phyloP scores from a whole-genome alignment of 2,888 invertebrate species.

The Lycocerus yunnanus region DNA sequence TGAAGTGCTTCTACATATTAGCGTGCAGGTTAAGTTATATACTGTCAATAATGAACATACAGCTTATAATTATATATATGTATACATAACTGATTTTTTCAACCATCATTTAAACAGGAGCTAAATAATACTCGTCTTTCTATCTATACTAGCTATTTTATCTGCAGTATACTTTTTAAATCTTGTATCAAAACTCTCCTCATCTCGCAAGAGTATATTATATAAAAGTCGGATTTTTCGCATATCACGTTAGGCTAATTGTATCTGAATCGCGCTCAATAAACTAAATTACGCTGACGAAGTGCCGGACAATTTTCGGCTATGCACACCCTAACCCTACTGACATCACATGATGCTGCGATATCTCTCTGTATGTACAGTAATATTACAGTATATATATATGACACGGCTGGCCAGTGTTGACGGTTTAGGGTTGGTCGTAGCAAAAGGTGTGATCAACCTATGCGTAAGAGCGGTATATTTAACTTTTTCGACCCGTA shows the following conservation, averaged over 20 bases:
- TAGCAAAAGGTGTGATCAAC: constrained; percentile 14
- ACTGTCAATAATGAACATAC: constrained; percentile 53
- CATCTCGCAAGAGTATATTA: constrained; percentile 50
- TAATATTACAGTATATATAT: constrained; percentile 50
- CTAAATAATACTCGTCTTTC: constrained; percentile 53
- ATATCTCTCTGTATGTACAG: constrained; percentile 50
- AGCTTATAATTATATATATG: constrained; percentile 44
- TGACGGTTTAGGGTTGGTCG: constrained; percentile 28
- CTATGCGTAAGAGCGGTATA: constrained; percentile 11
- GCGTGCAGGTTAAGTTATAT: constrained; percentile 51
- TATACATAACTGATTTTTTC: constrained; percentile 43
- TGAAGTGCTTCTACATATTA: constrained; percentile 54
- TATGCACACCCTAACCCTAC: constrained; percentile 39
- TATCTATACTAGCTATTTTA: constrained; percentile 39
- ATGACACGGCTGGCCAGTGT: constrained; percentile 37
- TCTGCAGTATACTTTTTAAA: constrained; percentile 53
- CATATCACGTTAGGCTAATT: constrained; percentile 54
- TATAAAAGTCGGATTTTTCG: constrained; percentile 53
- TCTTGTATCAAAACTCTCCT: constrained; percentile 57
- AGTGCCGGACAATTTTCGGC: constrained; percentile 31
- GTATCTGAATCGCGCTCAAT: constrained; percentile 39
- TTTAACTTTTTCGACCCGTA: not conserved
- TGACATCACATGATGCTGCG: constrained; percentile 46
- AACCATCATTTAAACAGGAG: constrained; percentile 38
- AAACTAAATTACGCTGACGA: constrained; percentile 36